These are phyloP conservation scores for Geopemphigus sp. DNA, from an alignment of 1,140 invertebrate genomes.

Conservation along the genomic window DNA sequence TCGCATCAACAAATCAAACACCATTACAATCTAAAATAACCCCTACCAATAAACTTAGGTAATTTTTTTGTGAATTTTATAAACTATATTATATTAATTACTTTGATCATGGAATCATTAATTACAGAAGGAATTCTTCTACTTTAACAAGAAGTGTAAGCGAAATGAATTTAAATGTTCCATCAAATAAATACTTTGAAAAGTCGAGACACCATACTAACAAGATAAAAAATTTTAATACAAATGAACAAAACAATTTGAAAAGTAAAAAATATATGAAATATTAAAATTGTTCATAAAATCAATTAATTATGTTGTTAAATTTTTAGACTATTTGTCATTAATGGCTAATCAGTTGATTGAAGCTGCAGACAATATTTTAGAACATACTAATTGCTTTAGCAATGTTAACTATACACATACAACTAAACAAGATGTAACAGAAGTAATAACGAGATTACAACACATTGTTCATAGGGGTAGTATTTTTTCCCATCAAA, in stretches of 20 bases:
- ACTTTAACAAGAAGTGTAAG: constrained; percentile 17
- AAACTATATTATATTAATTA: background rate
- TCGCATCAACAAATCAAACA: constrained; percentile 9
- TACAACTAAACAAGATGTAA: constrained; percentile 1
- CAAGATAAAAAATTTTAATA: background rate
- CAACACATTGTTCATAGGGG: constrained; percentile 23
- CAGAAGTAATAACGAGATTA: background rate
- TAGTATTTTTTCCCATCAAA: constrained; percentile 16
- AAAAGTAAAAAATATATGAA: background rate
- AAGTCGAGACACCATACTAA: constrained; percentile 2
- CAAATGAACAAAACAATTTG: constrained; percentile 24
- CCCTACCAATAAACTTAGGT: background rate
- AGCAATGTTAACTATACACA: background rate
- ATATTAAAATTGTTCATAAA: background rate
- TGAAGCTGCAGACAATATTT: constrained; percentile 26
- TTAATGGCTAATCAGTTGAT: constrained; percentile 31
- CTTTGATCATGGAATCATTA: background rate
- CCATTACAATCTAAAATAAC: background rate
- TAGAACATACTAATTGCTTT: constrained; percentile 16
- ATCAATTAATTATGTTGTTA: background rate
- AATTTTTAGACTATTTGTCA: constrained; percentile 26
- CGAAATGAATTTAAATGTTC: constrained; percentile 41
- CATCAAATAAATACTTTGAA: constrained; percentile 31
- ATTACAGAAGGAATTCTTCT: constrained; percentile 14
- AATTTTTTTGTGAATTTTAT: no score